Base-by-base conservation (phyloP, 2,113 vertebrate genomes). In the Girardinichthys multiradiatus region DNA sequence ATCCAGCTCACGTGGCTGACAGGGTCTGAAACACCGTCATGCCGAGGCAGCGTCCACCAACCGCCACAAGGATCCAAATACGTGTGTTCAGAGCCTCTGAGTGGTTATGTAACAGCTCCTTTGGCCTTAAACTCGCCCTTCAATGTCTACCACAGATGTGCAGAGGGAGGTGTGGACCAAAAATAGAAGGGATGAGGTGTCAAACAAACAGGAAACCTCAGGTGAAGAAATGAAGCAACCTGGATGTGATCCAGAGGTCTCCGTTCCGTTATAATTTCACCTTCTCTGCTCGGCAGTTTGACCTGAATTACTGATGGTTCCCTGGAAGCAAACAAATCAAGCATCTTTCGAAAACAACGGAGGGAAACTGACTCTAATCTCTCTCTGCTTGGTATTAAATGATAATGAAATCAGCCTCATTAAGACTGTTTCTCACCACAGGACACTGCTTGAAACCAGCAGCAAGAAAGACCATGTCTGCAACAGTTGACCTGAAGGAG, bases 1-100 rank as follows among this genome's bases (percentile, higher is more conserved):
- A 91, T 90, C 88, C 89, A 67, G 70, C 67, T 80, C 83, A 86
- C 64, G 65, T 81, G 86, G 72, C 64, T n/a, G 82, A 64, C 71
- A 30, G 1, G 33, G 37, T 2, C 39, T 4, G 19, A 35, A 59
- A 67, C 68, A 19, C 3, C 31, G n/a, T n/a, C n/a, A n/a, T n/a
- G n/a, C n/a, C n/a, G n/a, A n/a, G n/a, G n/a, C n/a, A n/a, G n/a
- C n/a, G n/a, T n/a, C n/a, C n/a, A n/a, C n/a, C n/a, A n/a, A n/a
- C n/a, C n/a, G n/a, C n/a, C n/a, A n/a, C n/a, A n/a, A n/a, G n/a
- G n/a, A n/a, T n/a, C n/a, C n/a, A n/a, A n/a, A n/a, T n/a, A n/a
- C n/a, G n/a, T n/a, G n/a, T n/a, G n/a, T n/a, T n/a, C 42, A 72
- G 59, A 69, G 45, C 67, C 71, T 68, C 39, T 78, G 73, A 33